Evolutionary conservation across 1,140 invertebrate genomes (phyloP), one percentile per base, ranked within the genome.

Genomic region (Drosophila jambulina): DNA sequence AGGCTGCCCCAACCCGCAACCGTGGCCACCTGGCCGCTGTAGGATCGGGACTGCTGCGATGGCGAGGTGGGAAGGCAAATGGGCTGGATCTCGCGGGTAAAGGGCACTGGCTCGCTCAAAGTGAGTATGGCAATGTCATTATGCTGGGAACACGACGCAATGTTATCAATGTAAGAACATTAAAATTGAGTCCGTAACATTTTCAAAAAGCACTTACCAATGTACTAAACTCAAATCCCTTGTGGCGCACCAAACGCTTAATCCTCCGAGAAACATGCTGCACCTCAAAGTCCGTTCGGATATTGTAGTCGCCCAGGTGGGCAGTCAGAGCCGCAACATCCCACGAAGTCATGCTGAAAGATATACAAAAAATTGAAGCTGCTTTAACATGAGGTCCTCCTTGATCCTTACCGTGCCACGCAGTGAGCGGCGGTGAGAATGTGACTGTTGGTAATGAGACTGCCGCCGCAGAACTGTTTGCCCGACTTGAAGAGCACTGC

Each of bases 391-490:
- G n/a, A 36, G 29, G 3, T 21, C 19, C 7, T 40, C 13, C 42
- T 10, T 5, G 21, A 56, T 25, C 94, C 95, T 95, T 94, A 97
- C 97, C 97, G 96, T 36, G 97, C 96, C 45, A 98, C 96, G 91
- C 98, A 99, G 93, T 99, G 98, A 15, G 98, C 97, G 2, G 98
- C 98, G 3, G 97, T 97, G 2, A 99, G 93, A 29, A 98, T 95
- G 92, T 98, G 98, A 48, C 96, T 94, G 83, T 97, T 97, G 49
- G 98, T 97, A 17, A 98, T 94, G 0, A 97, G 97, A 29, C 91
- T 92, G 8, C 97, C 98, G 2, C 97, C 98, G 92, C 98, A 98
- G 92, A 98, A 98, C 91, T 98, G 96, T 54, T 96, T 94, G 29
- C 96, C 96, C 13, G 94, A 95, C 90, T 97, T 97, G 88, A 98